Conservation (phyloP, 2,888 invertebrate genomes). For the Leptinotarsa tumamoca region DNA sequence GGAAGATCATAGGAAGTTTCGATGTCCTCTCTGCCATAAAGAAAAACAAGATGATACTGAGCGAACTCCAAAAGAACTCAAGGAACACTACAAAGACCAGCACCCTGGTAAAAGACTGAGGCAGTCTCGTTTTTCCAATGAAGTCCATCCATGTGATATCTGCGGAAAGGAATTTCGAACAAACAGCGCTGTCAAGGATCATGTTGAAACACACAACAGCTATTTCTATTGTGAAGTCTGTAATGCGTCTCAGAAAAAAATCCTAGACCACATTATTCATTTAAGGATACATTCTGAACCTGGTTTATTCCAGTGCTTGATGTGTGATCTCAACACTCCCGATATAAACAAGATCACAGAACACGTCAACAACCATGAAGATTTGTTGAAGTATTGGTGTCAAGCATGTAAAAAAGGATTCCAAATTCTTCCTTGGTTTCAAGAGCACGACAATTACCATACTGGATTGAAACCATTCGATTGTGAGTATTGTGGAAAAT, state of each 20-base stretch:
- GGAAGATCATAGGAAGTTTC: constrained; percentile 43
- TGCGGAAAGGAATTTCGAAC: constrained; percentile 62
- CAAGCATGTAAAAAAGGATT: constrained; percentile 71
- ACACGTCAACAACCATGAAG: constrained; percentile 61
- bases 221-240: constrained; percentile 64
- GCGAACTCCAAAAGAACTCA: constrained; percentile 54
- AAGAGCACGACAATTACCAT: constrained; percentile 72
- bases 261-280: constrained; percentile 62
- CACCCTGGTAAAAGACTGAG: constrained; percentile 58
- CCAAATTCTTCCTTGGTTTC: constrained; percentile 69
- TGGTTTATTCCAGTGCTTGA: constrained; percentile 61
- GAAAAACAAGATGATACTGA: constrained; percentile 54
- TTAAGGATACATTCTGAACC: constrained; percentile 60
- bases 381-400: constrained; percentile 68
- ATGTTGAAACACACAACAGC: constrained; percentile 63
- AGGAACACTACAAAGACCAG: constrained; percentile 55
- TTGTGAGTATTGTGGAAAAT: constrained; percentile 70
- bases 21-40: constrained; percentile 56
- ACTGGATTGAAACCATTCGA: constrained; percentile 69
- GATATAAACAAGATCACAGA: constrained; percentile 60
- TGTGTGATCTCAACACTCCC: constrained; percentile 61
- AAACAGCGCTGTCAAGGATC: constrained; percentile 59
- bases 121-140: constrained; percentile 51
- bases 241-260: constrained; percentile 61
- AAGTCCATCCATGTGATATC: constrained; percentile 59